A percentile compares a stretch with the other conserved stretches of the same genome.
phyloP scores from a whole-genome alignment of 2,113 vertebrate genomes.

The Eretmochelys imbricata region DNA sequence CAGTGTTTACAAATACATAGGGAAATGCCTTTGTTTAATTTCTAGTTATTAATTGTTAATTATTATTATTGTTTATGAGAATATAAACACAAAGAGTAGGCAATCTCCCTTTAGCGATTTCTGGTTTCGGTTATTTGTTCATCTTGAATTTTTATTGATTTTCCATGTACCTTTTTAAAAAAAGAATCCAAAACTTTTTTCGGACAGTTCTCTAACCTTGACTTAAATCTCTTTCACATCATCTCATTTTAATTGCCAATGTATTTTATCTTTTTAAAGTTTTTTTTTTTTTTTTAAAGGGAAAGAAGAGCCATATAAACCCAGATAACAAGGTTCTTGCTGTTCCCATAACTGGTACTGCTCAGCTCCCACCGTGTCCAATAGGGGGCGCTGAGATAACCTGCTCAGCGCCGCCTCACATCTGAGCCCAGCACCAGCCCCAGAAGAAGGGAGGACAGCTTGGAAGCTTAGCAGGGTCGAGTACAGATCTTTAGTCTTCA shows the following conservation, averaged over 20 bases:
- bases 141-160: neutral
- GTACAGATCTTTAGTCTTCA: constrained; percentile 77
- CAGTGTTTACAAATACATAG: neutral
- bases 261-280: neutral
- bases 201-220: neutral
- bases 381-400: constrained; percentile 78
- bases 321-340: neutral
- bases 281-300: neutral
- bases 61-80: too few relatives aligned
- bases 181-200: neutral
- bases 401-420: constrained; percentile 64
- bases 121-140: neutral
- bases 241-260: neutral
- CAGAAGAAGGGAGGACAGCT: constrained; percentile 54
- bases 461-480: constrained; percentile 73
- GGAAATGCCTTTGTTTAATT: neutral
- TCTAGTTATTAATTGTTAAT: neutral
- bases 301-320: neutral
- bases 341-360: constrained; percentile 49
- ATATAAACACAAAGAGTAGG: neutral
- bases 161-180: neutral
- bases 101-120: rapidly evolving
- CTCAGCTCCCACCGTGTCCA: constrained; percentile 70
- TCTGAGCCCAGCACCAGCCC: constrained; percentile 70
- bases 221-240: neutral